phyloP scores from a whole-genome alignment of 1,140 invertebrate genomes.

The Globodera rostochiensis region DNA sequence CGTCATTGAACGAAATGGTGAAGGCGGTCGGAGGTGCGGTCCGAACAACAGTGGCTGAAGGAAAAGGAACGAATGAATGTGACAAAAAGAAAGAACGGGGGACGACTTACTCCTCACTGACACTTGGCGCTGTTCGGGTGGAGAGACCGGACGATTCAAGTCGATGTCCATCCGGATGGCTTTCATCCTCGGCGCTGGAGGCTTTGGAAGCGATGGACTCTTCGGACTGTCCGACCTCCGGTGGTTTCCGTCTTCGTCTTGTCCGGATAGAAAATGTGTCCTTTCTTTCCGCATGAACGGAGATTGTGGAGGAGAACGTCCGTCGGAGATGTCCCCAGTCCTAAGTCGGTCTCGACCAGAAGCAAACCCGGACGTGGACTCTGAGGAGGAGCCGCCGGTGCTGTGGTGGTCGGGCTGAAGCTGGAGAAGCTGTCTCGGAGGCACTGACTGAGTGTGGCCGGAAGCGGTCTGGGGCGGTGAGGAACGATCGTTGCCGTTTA shows the following conservation, averaged over 20 bases:
- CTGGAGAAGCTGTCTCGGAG: slow-evolving; percentile 11
- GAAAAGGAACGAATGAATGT: not conserved
- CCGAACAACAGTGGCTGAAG: slow-evolving; percentile 32
- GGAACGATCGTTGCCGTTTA: not conserved
- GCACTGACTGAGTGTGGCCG: not conserved
- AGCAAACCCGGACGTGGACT: slow-evolving; percentile 49
- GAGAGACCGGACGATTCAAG: slow-evolving; percentile 30
- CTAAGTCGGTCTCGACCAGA: slow-evolving; percentile 25
- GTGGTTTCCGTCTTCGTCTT: not conserved
- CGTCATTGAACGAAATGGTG: slow-evolving; percentile 49
- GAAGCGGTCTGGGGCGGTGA: not conserved
- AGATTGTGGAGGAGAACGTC: slow-evolving; percentile 16
- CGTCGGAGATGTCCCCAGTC: slow-evolving; percentile 12
- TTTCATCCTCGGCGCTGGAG: slow-evolving; percentile 32
- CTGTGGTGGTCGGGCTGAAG: slow-evolving; percentile 28
- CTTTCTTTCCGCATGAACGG: slow-evolving; percentile 6
- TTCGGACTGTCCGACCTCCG: not conserved
- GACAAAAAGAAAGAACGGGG: not conserved
- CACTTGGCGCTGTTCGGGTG: slow-evolving; percentile 23
- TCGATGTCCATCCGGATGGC: slow-evolving; percentile 54
- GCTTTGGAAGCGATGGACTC: slow-evolving; percentile 6
- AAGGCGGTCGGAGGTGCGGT: slow-evolving; percentile 51
- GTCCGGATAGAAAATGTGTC: slow-evolving; percentile 5
- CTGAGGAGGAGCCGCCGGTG: slow-evolving; percentile 40
- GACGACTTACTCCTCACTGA: slow-evolving; percentile 24